Conservation (phyloP, 1,140 invertebrate genomes). For the Artemia franciscana region DNA sequence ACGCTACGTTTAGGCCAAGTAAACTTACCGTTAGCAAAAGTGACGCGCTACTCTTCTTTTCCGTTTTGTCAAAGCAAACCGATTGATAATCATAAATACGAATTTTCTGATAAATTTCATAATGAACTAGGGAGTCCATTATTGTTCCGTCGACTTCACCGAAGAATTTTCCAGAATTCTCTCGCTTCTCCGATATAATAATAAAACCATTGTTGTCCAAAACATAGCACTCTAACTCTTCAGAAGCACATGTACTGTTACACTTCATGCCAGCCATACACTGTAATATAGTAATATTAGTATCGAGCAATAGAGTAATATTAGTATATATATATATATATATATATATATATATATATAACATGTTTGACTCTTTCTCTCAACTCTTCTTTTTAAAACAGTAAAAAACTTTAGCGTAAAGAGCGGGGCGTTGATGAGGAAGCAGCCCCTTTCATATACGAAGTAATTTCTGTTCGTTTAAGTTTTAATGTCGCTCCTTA, state of each 20-base stretch:
- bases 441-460: too few relatives aligned
- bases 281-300: conserved; percentile 23
- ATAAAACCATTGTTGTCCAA: conserved; percentile 81
- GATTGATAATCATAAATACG: conserved; percentile 71
- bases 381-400: too few relatives aligned
- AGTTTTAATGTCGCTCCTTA: too few relatives aligned
- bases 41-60: conserved; percentile 19
- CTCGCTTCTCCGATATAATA: conserved; percentile 58
- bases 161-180: conserved; percentile 63
- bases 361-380: too few relatives aligned
- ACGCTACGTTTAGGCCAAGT: too few relatives aligned
- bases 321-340: background rate
- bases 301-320: background rate
- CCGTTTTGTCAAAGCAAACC: conserved; percentile 42
- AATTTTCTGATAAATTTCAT: conserved; percentile 64
- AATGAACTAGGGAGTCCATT: conserved; percentile 73
- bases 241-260: conserved; percentile 57
- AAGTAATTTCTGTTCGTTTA: too few relatives aligned
- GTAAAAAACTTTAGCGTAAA: too few relatives aligned
- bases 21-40: conserved; percentile 19
- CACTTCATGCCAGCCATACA: conserved; percentile 41
- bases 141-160: conserved; percentile 83
- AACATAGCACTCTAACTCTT: conserved; percentile 69
- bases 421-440: too few relatives aligned
- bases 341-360: too few relatives aligned